Base-by-base conservation (phyloP, 2,888 invertebrate species). In the Pammene fasciana region DNA sequence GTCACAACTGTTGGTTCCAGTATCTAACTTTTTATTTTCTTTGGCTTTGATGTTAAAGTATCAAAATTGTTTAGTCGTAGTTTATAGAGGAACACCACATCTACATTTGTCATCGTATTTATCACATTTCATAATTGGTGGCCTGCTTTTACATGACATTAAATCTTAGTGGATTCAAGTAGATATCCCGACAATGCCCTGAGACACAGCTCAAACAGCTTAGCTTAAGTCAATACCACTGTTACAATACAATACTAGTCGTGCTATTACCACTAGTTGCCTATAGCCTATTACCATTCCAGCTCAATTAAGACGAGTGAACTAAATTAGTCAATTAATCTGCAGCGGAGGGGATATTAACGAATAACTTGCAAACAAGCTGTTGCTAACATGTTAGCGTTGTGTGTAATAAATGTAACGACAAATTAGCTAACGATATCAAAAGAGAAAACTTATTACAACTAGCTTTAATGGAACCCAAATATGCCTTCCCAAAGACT, bases 291-390 rank as follows among this genome's bases (percentile, higher is more conserved):
- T 60, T 60, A 60, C 67, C 54, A 54, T 36, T 45, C 54, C 45
- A 56, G 61, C 54, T 56, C 55, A 55, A 55, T 48, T 56, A 67
- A 56, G 55, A 75, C 73, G 72, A 77, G 73, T 76, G 78, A 74
- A 78, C 74, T 75, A 75, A 80, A 80, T 80, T 78, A 80, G 77
- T 73, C 77, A 78, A 80, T 82, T 82, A 78, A 80, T 78, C 78
- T 75, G 72, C 71, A 72, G 4, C 65, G 70, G 68, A 57, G 65
- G 46, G 62, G 50, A 62, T 60, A 45, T 26, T 60, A 52, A 50
- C 45, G 34, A 59, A 46, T 65, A 38, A 48, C 52, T 46, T 45
- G 34, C 45, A 60, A 60, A 59, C 59, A 43, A 43, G 57, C 38
- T 41, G 43, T 13, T 57, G 57, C 5, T 26, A 26, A 43, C 1